Percentiles rank a stretch among this genome's conserved stretches.
Conservation (phyloP, 2,113 vertebrate species). For the Parus major region DNA sequence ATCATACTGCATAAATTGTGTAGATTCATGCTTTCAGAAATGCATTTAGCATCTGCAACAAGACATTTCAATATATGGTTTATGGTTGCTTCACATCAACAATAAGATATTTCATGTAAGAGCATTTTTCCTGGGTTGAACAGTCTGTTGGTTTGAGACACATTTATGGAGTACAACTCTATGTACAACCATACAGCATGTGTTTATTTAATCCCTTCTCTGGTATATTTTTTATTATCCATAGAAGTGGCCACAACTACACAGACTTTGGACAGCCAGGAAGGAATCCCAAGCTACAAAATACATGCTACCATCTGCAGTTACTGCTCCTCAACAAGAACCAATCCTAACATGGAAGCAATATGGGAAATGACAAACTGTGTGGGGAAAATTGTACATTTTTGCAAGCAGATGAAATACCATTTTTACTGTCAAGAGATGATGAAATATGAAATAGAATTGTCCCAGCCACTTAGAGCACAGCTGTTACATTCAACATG, state of each 20-base stretch:
- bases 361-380: not conserved
- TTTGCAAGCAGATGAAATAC: not conserved
- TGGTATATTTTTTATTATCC: not conserved
- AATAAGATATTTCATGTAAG: not conserved
- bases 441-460: conserved; percentile 10
- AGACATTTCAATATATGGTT: conserved; percentile 7
- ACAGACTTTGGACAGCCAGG: not conserved
- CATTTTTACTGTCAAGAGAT: not conserved
- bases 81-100: conserved; percentile 4
- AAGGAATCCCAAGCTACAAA: not conserved
- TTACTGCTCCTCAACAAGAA: conserved; percentile 24
- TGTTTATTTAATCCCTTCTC: not conserved
- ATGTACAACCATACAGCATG: not conserved
- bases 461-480: not conserved
- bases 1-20: conserved; percentile 4
- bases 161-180: not conserved
- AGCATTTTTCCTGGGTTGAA: not conserved
- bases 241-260: not conserved
- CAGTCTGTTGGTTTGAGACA: not conserved
- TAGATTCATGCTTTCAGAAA: conserved; percentile 9
- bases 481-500: not conserved
- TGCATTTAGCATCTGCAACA: not conserved
- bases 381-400: not conserved
- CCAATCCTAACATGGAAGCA: not conserved
- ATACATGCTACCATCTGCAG: not conserved